These are phyloP conservation scores for Elysia chlorotica DNA, from an alignment of 1,140 invertebrate genomes.

Conservation along the genomic window DNA sequence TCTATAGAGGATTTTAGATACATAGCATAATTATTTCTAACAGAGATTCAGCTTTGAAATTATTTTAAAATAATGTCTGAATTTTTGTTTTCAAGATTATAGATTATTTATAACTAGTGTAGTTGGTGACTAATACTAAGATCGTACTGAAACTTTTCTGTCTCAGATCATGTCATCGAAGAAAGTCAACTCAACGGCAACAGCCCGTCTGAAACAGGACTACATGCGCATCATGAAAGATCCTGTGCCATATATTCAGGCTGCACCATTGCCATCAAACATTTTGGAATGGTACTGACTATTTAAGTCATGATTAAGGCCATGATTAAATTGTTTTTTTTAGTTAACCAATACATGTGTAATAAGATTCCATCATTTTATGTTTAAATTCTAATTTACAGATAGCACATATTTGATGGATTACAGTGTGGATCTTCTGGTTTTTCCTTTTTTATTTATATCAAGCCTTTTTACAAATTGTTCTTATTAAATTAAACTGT, in stretches of 20 bases:
- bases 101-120: neutral
- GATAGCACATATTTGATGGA: no score
- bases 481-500: no score
- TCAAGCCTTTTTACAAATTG: no score
- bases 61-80: neutral
- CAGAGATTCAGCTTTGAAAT: neutral
- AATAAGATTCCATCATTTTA: no score
- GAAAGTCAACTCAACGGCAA: conserved; percentile 68
- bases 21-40: no score
- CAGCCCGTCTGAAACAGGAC: conserved; percentile 90
- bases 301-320: no score
- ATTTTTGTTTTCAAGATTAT: neutral
- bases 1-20: no score
- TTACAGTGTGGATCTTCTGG: no score
- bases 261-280: conserved; percentile 92
- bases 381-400: no score
- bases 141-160: neutral
- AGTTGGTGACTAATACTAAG: neutral
- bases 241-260: conserved; percentile 92
- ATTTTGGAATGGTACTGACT: conserved; percentile 98
- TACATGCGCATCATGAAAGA: conserved; percentile 93
- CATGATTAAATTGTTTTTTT: no score
- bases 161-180: conserved; percentile 22
- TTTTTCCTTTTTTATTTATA: no score
- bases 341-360: no score